Evolutionary conservation across 2,888 invertebrate species (phyloP), one percentile per base, ranked within the genome.

Genomic region (Rotaria macrura): DNA sequence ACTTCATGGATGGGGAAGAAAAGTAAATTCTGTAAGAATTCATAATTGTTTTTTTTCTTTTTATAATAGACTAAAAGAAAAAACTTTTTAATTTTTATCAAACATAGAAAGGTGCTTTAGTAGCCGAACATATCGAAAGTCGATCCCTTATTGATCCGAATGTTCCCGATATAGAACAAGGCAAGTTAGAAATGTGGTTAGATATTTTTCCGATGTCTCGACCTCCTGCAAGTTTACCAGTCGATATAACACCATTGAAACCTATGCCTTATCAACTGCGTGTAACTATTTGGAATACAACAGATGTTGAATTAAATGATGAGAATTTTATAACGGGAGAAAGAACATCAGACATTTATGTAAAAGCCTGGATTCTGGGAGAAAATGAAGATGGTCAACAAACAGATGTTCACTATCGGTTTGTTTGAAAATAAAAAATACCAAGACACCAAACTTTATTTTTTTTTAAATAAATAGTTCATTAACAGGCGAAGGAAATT

Each of bases 1-100:
- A 17, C 57, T 86, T n/a, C 84, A 85, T 55, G 85, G 91, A 93
- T 94, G 96, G 96, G 93, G 94, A 87, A 54, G 29, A 43, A 34
- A 65, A 65, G 34, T 65, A 5, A 34, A 65, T 65, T 17, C 34
- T 14, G 65, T 65, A n/a, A 52, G 0, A 23, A 23, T 52, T 52
- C 14, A 49, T 52, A 47, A 14, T 52, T 52, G 2, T 23, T 20
- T 23, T 5, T 52, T 52, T 52, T 52, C 5, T 9, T 23, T 52
- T 23, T 52, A 5, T 6, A 74, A 43, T 54, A 54, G 34, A 52
- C 20, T 49, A 14, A 49, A n/a, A n/a, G n/a, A n/a, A n/a, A n/a
- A n/a, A n/a, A n/a, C n/a, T n/a, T n/a, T n/a, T n/a, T n/a, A n/a
- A n/a, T n/a, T n/a, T 9, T 9, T 9, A 47, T 10, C 5, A 47